Conservation (phyloP, 2,797 vertebrate genomes). For the Synanceia verrucosa region DNA sequence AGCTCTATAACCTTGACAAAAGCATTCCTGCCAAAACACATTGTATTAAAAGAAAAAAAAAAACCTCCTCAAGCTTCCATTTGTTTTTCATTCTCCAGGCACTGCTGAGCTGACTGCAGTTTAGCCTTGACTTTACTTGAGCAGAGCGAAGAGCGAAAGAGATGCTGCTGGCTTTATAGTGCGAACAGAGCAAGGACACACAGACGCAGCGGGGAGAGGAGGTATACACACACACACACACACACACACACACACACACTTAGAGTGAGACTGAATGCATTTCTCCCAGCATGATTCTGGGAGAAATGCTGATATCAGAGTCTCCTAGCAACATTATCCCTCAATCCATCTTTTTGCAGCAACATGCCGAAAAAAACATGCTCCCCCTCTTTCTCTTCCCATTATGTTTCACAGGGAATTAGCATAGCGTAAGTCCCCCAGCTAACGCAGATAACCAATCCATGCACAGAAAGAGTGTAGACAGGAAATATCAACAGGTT, state of each 20-base stretch:
- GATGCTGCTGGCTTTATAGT: conserved; percentile 65
- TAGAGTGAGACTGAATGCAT: conserved; percentile 18
- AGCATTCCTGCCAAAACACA: conserved; percentile 2
- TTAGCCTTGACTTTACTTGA: conserved; percentile 17
- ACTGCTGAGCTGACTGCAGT: conserved; percentile 1
- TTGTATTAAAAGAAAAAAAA: neutral
- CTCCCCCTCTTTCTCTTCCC: neutral
- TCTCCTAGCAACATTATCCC: conserved; percentile 76
- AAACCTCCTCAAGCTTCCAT: conserved; percentile 19
- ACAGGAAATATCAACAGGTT: neutral
- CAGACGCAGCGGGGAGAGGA: conserved; percentile 39
- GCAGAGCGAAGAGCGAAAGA: conserved; percentile 26
- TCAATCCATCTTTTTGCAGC: conserved; percentile 21
- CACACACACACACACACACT: conserved; percentile 20
- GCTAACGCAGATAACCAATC: neutral
- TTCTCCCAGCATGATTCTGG: conserved; percentile 52
- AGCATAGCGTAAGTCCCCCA: neutral
- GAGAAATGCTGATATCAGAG: conserved; percentile 58
- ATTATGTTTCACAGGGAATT: neutral
- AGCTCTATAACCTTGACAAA: conserved; percentile 24
- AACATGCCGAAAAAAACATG: neutral
- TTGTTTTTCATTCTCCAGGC: conserved; percentile 4
- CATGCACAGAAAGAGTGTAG: neutral
- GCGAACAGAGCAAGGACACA: conserved; percentile 51
- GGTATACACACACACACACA: neutral